Evolutionary conservation across 2,113 vertebrate genomes (phyloP), one percentile per base, ranked within the genome.

Genomic region (Varanus komodoensis): DNA sequence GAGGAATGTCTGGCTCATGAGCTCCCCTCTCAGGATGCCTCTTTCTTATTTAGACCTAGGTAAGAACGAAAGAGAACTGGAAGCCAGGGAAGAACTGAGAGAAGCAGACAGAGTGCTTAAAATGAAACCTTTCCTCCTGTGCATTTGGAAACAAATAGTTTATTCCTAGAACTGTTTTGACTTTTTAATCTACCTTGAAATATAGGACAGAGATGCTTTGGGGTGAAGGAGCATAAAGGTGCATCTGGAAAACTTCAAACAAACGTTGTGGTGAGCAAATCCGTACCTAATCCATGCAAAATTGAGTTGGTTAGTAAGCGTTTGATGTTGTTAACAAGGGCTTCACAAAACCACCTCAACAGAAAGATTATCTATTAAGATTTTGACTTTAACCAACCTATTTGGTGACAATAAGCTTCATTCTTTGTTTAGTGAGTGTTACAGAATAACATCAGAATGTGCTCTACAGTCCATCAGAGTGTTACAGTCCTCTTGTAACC

Each of bases 231-330:
- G 52, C 34, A 48, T 11, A 61, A 68, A 92, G 71, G 61, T 91
- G 79, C 68, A 68, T 90, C 67, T 81, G 82, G 67, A 74, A 92
- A 92, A 95, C 94, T 95, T 95, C 89, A 95, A 92, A 95, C 84
- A 88, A 74, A 86, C 89, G 27, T 89, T 92, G 90, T 84, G 86
- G 5, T 17, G 83, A 86, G 84, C 95, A 82, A 93, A 94, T 92
- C 88, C 92, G 84, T 88, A 93, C 81, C 90, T 80, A 92, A 94
- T 94, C 89, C 92, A 90, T 57, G 19, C 69, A 74, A 90, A 95
- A 92, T 91, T 82, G 78, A 21, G 54, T 68, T 91, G 93, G 54
- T 75, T 86, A 87, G 50, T 6, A 44, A 86, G 78, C 44, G 89
- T 94, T 95, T 94, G 92, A 93, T 96, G 92, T 89, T 69, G 88